Conservation (phyloP, 2,888 invertebrate genomes). For the Tenodera sinensis region DNA sequence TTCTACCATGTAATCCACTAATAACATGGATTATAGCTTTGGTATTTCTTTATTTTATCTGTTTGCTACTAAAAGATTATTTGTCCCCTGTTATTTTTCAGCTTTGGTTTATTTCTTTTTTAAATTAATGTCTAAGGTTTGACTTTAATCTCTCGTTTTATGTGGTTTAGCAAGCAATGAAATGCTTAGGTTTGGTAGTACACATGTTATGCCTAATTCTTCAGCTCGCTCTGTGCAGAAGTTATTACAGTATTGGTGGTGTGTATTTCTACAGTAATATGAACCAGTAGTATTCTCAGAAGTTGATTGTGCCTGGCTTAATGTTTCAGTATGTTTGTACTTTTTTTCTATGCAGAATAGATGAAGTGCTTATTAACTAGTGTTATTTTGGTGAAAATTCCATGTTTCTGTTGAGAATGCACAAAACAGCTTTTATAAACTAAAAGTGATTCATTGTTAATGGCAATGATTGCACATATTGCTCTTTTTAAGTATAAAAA, state of each 20-base stretch:
- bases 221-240: background rate
- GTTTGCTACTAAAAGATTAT: background rate
- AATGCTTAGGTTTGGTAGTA: background rate
- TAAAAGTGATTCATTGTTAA: too few species aligned
- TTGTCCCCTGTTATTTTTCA: background rate
- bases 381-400: too few species aligned
- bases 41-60: background rate
- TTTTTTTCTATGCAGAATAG: background rate
- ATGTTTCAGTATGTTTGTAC: background rate
- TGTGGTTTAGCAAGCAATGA: background rate
- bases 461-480: too few species aligned
- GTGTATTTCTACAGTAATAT: background rate
- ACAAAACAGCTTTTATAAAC: too few species aligned
- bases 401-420: too few species aligned
- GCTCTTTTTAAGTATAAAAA: too few species aligned
- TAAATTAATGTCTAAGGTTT: background rate
- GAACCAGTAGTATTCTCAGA: background rate
- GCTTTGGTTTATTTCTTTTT: background rate
- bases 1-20: background rate
- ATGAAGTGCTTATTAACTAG: background rate
- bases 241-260: background rate
- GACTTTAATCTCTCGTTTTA: background rate
- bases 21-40: background rate
- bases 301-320: background rate
- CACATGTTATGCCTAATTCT: background rate